A percentile compares a stretch with the other conserved stretches of the same genome.
Evolutionary conservation across 2,888 invertebrate species (phyloP).

Genomic region (Strigamia crassipes): DNA sequence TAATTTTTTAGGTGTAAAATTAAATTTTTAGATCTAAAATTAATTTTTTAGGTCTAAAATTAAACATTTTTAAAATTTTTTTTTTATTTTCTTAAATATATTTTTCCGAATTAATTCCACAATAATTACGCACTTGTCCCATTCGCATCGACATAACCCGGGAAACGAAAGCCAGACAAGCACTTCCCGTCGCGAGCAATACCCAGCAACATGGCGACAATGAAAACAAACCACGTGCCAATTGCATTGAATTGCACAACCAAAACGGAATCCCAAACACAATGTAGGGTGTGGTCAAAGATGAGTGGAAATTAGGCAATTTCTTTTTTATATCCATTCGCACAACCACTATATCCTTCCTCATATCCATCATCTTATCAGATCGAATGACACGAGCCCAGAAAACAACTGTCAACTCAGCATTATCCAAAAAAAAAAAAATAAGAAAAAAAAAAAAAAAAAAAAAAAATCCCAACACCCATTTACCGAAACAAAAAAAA

Average conservation of each 20-base stretch:
- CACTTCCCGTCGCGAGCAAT: background rate
- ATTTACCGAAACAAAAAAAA: background rate
- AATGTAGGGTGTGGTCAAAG: conserved; percentile 9
- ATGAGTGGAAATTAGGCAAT: background rate
- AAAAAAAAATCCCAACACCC: background rate
- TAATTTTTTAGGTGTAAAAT: no score
- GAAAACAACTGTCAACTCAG: background rate
- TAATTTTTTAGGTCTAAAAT: no score
- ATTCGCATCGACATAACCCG: background rate
- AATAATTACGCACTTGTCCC: background rate
- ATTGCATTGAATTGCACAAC: background rate
- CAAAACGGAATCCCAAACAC: background rate
- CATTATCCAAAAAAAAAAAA: background rate
- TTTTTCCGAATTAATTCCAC: background rate
- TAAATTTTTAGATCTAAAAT: no score
- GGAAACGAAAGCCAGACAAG: background rate
- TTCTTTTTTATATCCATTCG: background rate
- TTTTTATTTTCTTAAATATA: no score
- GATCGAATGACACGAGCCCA: background rate
- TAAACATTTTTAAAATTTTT: no score
- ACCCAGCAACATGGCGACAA: background rate
- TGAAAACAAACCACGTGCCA: conserved; percentile 10
- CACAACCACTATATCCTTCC: conserved; percentile 14
- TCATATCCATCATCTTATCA: conserved; percentile 20
- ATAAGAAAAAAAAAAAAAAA: background rate